These are phyloP conservation scores for Neodiprion fabricii DNA, from an alignment of 1,140 invertebrate genomes.

Conservation along the genomic window DNA sequence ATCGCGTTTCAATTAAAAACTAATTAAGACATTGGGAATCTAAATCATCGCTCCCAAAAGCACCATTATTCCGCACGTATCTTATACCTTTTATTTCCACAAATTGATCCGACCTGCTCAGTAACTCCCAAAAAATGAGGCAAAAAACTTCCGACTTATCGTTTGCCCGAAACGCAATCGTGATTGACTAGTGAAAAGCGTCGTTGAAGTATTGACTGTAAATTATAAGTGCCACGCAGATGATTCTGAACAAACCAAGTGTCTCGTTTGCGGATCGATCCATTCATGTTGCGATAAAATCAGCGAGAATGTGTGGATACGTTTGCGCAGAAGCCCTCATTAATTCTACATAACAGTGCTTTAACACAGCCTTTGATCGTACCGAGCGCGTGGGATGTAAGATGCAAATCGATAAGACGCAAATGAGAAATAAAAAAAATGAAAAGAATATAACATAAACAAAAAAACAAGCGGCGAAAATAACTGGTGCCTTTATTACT, in stretches of 20 bases:
- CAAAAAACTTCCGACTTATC: too few species aligned
- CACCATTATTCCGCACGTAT: too few species aligned
- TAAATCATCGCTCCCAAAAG: too few species aligned
- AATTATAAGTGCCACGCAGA: too few species aligned
- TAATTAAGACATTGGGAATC: neutral
- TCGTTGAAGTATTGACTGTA: too few species aligned
- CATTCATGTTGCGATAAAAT: neutral
- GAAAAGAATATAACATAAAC: neutral
- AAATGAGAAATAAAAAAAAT: neutral
- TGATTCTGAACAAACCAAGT: too few species aligned
- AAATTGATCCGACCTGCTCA: too few species aligned
- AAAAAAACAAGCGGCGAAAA: neutral
- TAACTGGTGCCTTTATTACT: neutral
- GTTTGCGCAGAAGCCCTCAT: neutral
- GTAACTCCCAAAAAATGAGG: too few species aligned
- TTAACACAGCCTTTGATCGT: constrained; percentile 2
- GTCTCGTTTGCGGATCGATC: too few species aligned
- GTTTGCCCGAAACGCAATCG: too few species aligned
- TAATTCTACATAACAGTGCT: neutral
- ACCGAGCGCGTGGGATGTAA: neutral
- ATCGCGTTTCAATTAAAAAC: neutral
- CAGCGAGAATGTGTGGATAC: neutral
- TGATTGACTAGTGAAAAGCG: too few species aligned
- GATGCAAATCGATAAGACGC: neutral
- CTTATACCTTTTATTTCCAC: too few species aligned